These are phyloP conservation scores for Colaptes auratus DNA, from an alignment of 2,113 vertebrate species.

Conservation along the genomic window DNA sequence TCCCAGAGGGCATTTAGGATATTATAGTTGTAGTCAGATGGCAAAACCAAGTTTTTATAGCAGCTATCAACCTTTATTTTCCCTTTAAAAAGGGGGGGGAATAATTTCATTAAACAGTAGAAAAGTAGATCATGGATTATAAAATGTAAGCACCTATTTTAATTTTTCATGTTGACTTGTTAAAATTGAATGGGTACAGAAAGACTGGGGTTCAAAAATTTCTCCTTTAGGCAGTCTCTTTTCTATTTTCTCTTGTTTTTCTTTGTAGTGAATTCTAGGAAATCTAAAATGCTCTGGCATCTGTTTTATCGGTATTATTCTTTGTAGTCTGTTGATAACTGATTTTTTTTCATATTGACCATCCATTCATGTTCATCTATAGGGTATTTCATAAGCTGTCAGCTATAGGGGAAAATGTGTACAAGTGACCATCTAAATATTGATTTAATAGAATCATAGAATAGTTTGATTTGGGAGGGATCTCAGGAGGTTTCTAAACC, in stretches of 20 bases:
- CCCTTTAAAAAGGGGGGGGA: not conserved
- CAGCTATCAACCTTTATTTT: conserved; percentile 20
- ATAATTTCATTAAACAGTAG: not conserved
- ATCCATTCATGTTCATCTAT: not conserved
- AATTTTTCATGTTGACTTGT: not conserved
- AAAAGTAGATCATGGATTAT: not conserved
- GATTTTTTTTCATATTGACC: not conserved
- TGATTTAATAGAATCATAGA: not conserved
- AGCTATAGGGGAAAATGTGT: not conserved
- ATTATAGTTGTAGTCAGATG: not conserved
- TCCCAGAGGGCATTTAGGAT: not conserved
- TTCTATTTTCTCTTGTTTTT: not conserved
- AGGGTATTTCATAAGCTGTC: not conserved
- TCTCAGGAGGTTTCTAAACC: not conserved
- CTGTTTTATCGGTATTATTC: not conserved
- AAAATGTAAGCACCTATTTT: not conserved
- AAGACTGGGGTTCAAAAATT: not conserved
- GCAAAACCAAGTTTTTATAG: not conserved
- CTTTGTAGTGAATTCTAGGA: not conserved
- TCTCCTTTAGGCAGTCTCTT: not conserved
- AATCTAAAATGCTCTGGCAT: not conserved
- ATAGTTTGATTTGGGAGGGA: not conserved
- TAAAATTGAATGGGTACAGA: not conserved
- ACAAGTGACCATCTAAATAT: not conserved
- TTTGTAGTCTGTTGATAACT: not conserved